These are phyloP conservation scores for Vireo griseus DNA, from an alignment of 2,797 vertebrate genomes.

Conservation along the genomic window DNA sequence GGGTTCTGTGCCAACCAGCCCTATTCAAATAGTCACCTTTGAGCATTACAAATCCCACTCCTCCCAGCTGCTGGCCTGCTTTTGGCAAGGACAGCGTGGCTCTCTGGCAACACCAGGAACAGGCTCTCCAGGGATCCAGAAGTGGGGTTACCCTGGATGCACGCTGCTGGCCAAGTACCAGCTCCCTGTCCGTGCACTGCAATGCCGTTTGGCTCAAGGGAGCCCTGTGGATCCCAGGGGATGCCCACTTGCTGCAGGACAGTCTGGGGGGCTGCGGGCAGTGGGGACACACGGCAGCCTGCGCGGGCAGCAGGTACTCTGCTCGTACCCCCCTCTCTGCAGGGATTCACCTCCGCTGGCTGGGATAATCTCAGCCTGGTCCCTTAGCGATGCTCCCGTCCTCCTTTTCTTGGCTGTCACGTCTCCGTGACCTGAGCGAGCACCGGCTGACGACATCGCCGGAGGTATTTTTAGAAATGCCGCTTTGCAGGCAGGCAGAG, in stretches of 20 bases:
- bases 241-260: fast-evolving
- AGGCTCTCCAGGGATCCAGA: neutral
- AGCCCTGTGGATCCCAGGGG: neutral
- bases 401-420: neutral
- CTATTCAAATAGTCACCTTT: neutral
- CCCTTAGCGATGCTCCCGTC: neutral
- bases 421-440: neutral
- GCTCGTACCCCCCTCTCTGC: fast-evolving
- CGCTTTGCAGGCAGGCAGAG: neutral
- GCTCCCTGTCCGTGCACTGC: too few species aligned
- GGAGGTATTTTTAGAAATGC: slow-evolving; percentile 38
- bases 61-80: neutral
- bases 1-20: neutral
- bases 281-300: fast-evolving
- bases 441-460: neutral
- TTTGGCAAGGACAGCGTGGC: fast-evolving
- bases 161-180: fast-evolving
- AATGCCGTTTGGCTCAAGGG: neutral
- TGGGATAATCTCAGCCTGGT: neutral
- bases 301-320: neutral
- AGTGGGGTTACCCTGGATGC: neutral
- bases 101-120: neutral
- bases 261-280: neutral
- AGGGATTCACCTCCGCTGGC: fast-evolving
- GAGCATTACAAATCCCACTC: neutral